Conservation (phyloP, 2,113 vertebrate genomes). For the Gymnobelideus leadbeateri region DNA sequence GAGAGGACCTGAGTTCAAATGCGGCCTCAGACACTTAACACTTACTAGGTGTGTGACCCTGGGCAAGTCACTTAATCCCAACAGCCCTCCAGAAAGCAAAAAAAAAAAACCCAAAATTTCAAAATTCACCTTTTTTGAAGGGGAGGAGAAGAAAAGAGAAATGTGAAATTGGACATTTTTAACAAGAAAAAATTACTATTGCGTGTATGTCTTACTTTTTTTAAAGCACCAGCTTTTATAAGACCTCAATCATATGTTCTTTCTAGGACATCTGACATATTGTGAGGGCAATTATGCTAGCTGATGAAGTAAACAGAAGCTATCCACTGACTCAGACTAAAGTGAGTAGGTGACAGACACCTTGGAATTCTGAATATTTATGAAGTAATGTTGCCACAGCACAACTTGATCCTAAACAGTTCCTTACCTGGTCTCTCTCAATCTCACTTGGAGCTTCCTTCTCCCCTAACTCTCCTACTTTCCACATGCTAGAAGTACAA, state of each 20-base stretch:
- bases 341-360: background rate
- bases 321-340: background rate
- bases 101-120: background rate
- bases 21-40: too few species aligned
- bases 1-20: too few species aligned
- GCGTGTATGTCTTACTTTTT: background rate
- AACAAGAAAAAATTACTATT: conserved; percentile 10
- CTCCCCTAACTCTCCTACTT: background rate
- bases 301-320: conserved; percentile 23
- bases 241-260: background rate
- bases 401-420: background rate
- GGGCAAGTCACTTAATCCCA: too few species aligned
- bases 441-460: background rate
- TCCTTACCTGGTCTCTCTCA: background rate
- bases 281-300: background rate
- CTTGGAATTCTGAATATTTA: conserved; percentile 21
- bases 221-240: background rate
- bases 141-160: background rate
- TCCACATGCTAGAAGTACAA: background rate
- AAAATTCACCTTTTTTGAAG: conserved; percentile 10
- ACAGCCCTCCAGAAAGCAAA: too few species aligned
- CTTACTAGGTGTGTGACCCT: too few species aligned
- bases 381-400: background rate
- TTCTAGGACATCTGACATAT: background rate
- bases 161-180: conserved; percentile 12